Evolutionary conservation across 1,140 invertebrate species (phyloP).

Genomic region (Ceratina australensis): DNA sequence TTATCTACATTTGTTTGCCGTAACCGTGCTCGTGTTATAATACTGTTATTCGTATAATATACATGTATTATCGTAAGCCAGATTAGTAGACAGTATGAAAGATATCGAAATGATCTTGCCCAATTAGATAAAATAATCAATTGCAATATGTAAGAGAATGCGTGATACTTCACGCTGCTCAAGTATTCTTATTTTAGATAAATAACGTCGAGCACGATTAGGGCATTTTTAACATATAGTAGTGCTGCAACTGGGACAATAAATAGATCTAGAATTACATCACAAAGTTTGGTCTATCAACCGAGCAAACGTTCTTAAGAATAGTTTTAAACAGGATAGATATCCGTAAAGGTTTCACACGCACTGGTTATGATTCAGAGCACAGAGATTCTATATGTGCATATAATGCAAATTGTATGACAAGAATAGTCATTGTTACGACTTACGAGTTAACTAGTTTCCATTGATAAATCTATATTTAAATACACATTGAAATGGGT

Average conservation of each 20-base stretch:
- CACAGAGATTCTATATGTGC: neutral
- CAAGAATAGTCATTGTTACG: too few species aligned
- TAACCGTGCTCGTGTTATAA: neutral
- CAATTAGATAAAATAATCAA: too few species aligned
- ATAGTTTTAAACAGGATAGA: too few species aligned
- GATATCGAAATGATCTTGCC: too few species aligned
- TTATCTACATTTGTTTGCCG: constrained; percentile 13
- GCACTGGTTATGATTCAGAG: constrained; percentile 27
- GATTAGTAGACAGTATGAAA: too few species aligned
- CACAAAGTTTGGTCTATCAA: constrained; percentile 34
- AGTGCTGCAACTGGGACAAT: constrained; percentile 68
- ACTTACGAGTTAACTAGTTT: neutral
- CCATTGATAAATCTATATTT: neutral
- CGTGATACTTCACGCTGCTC: neutral
- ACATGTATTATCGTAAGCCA: too few species aligned
- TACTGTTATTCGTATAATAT: neutral
- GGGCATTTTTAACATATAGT: constrained; percentile 34
- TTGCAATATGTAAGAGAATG: neutral
- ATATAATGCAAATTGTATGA: neutral
- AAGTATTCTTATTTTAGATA: neutral
- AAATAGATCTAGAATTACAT: constrained; percentile 62
- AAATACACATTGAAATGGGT: neutral
- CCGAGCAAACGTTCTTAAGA: constrained; percentile 40
- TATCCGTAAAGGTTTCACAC: neutral
- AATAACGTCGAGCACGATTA: constrained; percentile 16